phyloP scores from a whole-genome alignment of 2,888 invertebrate genomes.

The Drosophila diplacantha region DNA sequence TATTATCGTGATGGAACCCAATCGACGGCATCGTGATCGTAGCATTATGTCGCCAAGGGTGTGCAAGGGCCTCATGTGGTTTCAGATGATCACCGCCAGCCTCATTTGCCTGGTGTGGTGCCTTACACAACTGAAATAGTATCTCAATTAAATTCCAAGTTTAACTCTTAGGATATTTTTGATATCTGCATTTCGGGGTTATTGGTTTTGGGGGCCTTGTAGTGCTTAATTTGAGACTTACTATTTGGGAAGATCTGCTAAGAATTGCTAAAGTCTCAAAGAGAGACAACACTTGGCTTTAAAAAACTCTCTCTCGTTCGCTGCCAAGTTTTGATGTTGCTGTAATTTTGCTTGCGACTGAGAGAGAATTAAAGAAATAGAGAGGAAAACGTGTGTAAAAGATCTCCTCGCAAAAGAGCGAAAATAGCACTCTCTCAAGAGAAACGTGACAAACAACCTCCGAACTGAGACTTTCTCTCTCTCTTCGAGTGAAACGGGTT shows the following conservation, averaged over 20 bases:
- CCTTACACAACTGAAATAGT: neutral
- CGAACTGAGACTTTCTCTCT: no score
- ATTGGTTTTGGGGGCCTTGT: neutral
- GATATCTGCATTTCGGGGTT: neutral
- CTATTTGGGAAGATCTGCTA: neutral
- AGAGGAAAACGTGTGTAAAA: no score
- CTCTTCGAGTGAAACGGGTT: no score
- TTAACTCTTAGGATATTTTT: neutral
- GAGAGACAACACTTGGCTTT: neutral
- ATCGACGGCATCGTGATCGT: no score
- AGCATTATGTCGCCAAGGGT: neutral
- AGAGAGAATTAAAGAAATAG: no score
- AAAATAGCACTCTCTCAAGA: no score
- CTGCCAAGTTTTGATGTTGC: no score
- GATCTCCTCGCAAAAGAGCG: no score
- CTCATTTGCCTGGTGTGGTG: slow-evolving; percentile 1
- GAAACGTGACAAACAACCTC: no score
- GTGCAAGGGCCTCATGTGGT: neutral
- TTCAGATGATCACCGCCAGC: neutral
- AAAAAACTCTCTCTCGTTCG: neutral
- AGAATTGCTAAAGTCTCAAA: neutral
- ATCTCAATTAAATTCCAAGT: neutral
- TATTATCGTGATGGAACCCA: neutral
- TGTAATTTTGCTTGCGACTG: no score
- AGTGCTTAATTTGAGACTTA: neutral